Evolutionary conservation across 2,797 vertebrate genomes (phyloP).

Genomic region (Hephaestus fuliginosus): DNA sequence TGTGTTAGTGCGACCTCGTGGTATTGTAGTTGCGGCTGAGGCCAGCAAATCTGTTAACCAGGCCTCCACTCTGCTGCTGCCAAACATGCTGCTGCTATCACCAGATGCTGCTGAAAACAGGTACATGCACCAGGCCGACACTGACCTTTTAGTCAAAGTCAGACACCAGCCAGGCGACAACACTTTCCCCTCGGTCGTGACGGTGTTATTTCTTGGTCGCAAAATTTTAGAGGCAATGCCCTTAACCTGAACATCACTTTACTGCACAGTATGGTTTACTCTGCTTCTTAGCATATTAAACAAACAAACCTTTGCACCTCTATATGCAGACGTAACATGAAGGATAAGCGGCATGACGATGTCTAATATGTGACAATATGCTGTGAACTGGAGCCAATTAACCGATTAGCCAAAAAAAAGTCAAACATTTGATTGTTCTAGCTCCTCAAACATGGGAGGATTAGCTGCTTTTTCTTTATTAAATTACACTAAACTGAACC

Average conservation of each 20-base stretch:
- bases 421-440: not conserved
- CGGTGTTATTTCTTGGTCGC: not conserved
- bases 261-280: not conserved
- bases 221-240: too few species aligned
- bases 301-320: not conserved
- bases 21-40: constrained; percentile 68
- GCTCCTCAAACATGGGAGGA: not conserved
- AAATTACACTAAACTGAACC: not conserved
- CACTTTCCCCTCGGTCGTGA: not conserved
- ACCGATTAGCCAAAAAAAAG: not conserved
- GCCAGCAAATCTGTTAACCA: constrained; percentile 63
- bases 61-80: constrained; percentile 30
- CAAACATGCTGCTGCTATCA: constrained; percentile 39
- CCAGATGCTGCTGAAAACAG: constrained; percentile 41
- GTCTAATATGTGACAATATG: not conserved
- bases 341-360: too few species aligned
- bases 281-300: not conserved
- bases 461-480: not conserved
- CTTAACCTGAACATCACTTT: not conserved
- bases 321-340: not conserved
- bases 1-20: constrained; percentile 30
- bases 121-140: constrained; percentile 4
- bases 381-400: not conserved
- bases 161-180: constrained; percentile 23
- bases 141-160: constrained; percentile 50